Evolutionary conservation across 2,113 vertebrate genomes (phyloP).

Genomic region (Taxidea taxus): DNA sequence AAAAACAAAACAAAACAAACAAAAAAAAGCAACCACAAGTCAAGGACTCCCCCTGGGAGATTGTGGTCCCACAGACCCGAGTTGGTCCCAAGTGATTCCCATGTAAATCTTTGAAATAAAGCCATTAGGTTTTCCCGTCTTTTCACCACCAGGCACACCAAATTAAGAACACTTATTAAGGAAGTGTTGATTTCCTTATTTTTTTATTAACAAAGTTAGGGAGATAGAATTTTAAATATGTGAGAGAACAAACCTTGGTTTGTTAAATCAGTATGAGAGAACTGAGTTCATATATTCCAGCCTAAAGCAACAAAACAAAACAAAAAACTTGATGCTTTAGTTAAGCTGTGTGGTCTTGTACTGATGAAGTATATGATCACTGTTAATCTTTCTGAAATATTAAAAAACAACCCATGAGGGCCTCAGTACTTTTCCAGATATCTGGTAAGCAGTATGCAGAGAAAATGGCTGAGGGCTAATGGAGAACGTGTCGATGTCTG

Average conservation of each 20-base stretch:
- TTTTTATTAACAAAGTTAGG: not conserved
- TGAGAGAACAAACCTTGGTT: not conserved
- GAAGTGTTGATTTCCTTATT: not conserved
- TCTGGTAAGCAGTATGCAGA: not conserved
- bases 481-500: not conserved
- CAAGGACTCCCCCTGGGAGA: not conserved
- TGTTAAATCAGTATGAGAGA: not conserved
- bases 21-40: too few relatives aligned
- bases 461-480: not conserved
- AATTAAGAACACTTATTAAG: not conserved
- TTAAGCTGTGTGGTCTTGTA: not conserved
- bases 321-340: not conserved
- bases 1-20: not conserved
- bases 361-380: not conserved
- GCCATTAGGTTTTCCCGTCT: not conserved
- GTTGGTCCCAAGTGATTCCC: not conserved
- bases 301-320: not conserved
- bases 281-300: not conserved
- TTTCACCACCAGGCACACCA: not conserved
- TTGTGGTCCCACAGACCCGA: not conserved
- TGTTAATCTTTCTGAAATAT: not conserved
- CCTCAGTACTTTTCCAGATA: not conserved
- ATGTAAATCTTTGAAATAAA: not conserved
- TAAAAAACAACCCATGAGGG: not conserved
- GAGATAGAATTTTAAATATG: not conserved